phyloP scores from a whole-genome alignment of 2,888 invertebrate species.

The Euzophera pinguis region DNA sequence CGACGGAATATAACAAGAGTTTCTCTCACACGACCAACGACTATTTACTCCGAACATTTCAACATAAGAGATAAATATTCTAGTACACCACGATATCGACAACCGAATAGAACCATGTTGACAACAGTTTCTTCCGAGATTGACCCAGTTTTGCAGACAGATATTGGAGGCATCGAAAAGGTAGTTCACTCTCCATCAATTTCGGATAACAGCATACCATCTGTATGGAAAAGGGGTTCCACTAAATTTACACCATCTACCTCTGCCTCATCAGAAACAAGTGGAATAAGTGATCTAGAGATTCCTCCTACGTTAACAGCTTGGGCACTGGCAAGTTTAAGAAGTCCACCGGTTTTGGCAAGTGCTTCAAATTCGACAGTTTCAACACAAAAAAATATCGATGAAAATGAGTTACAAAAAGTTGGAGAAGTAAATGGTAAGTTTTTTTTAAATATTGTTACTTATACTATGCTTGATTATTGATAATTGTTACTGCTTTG shows the following conservation, averaged over 20 bases:
- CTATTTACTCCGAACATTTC: constrained; percentile 68
- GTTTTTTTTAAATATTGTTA: too few species aligned
- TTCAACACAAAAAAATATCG: constrained; percentile 44
- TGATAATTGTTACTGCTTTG: too few species aligned
- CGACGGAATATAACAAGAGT: constrained; percentile 51
- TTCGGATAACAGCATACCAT: constrained; percentile 70
- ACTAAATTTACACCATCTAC: constrained; percentile 60
- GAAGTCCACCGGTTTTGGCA: constrained; percentile 54
- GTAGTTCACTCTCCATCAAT: constrained; percentile 62
- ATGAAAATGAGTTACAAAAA: constrained; percentile 70
- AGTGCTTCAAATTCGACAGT: constrained; percentile 39
- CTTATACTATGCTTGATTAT: too few species aligned
- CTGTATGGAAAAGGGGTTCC: constrained; percentile 73
- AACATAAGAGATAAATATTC: constrained; percentile 54
- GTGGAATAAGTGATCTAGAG: constrained; percentile 52
- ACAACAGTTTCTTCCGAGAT: constrained; percentile 72
- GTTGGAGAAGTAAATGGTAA: constrained; percentile 62
- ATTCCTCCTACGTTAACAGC: constrained; percentile 74
- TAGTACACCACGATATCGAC: constrained; percentile 36
- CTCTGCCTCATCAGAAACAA: constrained; percentile 43
- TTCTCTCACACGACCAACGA: constrained; percentile 46
- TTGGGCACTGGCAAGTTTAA: constrained; percentile 73
- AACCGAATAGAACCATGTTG: constrained; percentile 43
- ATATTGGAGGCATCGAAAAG: constrained; percentile 57
- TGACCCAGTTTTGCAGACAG: constrained; percentile 68